These are phyloP conservation scores for Chymomyza procnemis DNA, from an alignment of 2,888 invertebrate genomes.

Conservation along the genomic window DNA sequence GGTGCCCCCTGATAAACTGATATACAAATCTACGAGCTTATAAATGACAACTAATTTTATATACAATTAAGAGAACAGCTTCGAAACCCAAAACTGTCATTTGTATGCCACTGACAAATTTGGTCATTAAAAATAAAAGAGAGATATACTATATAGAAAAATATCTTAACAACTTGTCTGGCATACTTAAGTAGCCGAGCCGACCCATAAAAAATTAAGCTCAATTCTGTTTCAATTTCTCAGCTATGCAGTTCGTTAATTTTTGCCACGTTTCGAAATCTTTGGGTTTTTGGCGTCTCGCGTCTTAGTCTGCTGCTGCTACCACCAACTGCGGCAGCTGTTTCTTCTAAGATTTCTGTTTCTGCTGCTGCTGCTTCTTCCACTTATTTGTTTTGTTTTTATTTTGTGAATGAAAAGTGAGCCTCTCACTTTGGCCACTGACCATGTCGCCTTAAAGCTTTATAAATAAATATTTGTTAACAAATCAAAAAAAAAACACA, in stretches of 20 bases:
- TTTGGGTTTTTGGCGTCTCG: not conserved
- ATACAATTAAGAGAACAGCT: not conserved
- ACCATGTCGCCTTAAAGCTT: constrained; percentile 15
- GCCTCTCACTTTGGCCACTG: constrained; percentile 2
- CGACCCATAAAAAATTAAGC: not conserved
- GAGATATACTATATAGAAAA: constrained; percentile 12
- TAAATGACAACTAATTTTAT: not conserved
- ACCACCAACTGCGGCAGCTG: not conserved
- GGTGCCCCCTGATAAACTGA: not conserved
- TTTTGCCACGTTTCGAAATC: not conserved
- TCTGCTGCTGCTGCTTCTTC: constrained; percentile 5
- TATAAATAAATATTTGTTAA: constrained; percentile 51
- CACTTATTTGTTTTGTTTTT: constrained; percentile 29
- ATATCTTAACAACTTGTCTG: constrained; percentile 14
- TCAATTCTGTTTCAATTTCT: not conserved
- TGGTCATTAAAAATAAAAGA: constrained; percentile 32
- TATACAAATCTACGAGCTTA: not conserved
- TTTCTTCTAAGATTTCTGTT: not conserved
- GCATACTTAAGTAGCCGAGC: constrained; percentile 45
- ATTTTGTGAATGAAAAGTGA: constrained; percentile 62
- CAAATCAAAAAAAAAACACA: constrained; percentile 5
- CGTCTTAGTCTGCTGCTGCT: constrained; percentile 1
- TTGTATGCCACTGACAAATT: constrained; percentile 45
- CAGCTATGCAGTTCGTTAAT: not conserved
- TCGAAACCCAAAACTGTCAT: constrained; percentile 15